These are phyloP conservation scores for Trichonephila clavipes DNA, from an alignment of 1,140 invertebrate species.

Conservation along the genomic window DNA sequence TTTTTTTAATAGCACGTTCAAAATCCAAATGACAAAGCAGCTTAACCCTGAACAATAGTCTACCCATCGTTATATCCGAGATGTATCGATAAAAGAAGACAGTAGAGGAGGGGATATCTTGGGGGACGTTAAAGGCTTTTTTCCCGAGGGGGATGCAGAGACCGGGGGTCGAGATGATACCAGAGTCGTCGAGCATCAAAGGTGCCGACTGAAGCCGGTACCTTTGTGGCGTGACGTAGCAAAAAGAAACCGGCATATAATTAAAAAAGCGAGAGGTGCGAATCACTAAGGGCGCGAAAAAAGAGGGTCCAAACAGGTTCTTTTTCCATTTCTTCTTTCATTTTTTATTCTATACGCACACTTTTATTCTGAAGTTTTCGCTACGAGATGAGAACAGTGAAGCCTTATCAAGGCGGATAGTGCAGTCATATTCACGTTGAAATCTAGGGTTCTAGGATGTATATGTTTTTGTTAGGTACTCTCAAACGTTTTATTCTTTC, in stretches of 20 bases:
- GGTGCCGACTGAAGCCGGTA: conserved; percentile 50
- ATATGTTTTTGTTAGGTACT: not conserved
- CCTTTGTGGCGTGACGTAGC: conserved; percentile 56
- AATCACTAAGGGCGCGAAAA: conserved; percentile 70
- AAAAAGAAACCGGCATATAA: conserved; percentile 70
- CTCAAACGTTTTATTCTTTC: conserved; percentile 35
- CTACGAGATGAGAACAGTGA: not conserved
- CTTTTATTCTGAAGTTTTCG: not conserved
- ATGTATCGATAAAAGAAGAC: conserved; percentile 56
- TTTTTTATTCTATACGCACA: conserved; percentile 25
- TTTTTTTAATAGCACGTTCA: conserved; percentile 55
- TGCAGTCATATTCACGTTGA: not conserved
- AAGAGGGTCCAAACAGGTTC: conserved; percentile 48
- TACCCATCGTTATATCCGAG: conserved; percentile 66
- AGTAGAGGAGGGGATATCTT: not conserved
- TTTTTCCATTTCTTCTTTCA: conserved; percentile 47
- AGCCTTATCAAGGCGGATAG: not conserved
- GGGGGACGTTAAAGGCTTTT: conserved; percentile 28
- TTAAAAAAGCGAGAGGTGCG: conserved; percentile 74
- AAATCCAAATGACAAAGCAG: conserved; percentile 65
- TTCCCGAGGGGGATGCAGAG: not conserved
- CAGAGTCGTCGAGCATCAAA: conserved; percentile 69
- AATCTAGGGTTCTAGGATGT: not conserved
- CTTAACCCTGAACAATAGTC: conserved; percentile 58
- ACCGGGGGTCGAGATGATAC: conserved; percentile 62